These are phyloP conservation scores for Heliconius congener DNA, from an alignment of 1,140 invertebrate genomes.

Conservation along the genomic window DNA sequence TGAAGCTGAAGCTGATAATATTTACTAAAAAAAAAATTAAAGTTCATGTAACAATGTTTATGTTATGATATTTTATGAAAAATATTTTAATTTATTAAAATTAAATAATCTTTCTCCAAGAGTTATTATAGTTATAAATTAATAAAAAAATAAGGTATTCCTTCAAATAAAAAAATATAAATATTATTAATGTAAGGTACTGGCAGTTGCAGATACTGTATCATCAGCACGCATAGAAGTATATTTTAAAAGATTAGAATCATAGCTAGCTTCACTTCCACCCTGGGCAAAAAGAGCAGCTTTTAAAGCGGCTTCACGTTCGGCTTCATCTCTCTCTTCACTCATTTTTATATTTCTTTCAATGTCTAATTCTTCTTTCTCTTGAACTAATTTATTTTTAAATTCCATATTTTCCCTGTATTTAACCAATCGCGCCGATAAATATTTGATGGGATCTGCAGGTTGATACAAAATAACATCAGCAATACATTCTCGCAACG, in stretches of 20 bases:
- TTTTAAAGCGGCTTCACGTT: slow-evolving; percentile 56
- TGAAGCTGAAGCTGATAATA: not conserved
- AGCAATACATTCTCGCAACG: slow-evolving; percentile 66
- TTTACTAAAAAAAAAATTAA: not conserved
- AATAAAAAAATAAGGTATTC: not conserved
- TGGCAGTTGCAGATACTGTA: slow-evolving; percentile 42
- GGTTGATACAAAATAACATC: slow-evolving; percentile 66
- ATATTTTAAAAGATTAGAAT: slow-evolving; percentile 70
- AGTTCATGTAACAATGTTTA: not conserved
- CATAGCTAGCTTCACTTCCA: slow-evolving; percentile 68
- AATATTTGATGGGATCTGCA: slow-evolving; percentile 69
- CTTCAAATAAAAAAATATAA: not conserved
- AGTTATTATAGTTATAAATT: not conserved
- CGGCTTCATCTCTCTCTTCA: slow-evolving; percentile 60
- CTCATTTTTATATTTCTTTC: slow-evolving; percentile 64
- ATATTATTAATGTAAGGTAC: slow-evolving; percentile 30
- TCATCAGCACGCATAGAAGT: slow-evolving; percentile 50
- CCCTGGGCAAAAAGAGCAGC: slow-evolving; percentile 50
- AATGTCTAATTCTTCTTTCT: slow-evolving; percentile 59
- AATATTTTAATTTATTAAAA: not conserved
- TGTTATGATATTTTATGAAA: not conserved
- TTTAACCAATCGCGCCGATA: slow-evolving; percentile 59
- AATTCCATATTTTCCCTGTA: slow-evolving; percentile 70
- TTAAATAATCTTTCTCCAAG: not conserved
- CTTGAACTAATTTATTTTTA: slow-evolving; percentile 58